These are phyloP conservation scores for Acipenser ruthenus DNA, from an alignment of 2,797 vertebrate genomes.

Conservation along the genomic window DNA sequence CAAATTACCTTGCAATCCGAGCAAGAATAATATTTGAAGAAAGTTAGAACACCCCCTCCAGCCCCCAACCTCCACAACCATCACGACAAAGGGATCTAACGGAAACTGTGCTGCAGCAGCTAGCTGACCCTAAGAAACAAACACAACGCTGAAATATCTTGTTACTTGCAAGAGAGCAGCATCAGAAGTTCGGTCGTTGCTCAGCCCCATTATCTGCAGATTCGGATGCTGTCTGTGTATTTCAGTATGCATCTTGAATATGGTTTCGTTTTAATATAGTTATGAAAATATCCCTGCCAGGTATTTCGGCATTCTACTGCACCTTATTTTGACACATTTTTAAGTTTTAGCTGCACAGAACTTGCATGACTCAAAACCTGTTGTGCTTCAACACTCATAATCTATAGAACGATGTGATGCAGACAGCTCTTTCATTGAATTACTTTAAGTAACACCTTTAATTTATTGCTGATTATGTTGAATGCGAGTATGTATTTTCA, in stretches of 20 bases:
- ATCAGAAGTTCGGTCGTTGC: slow-evolving; percentile 10
- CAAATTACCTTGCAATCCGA: slow-evolving; percentile 42
- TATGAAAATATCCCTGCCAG: too few relatives aligned
- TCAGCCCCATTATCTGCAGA: slow-evolving; percentile 11
- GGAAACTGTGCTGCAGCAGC: slow-evolving; percentile 19
- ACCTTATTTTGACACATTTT: too few relatives aligned
- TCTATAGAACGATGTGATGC: too few relatives aligned
- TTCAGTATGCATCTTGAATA: neutral
- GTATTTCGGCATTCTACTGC: too few relatives aligned
- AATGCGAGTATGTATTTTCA: too few relatives aligned
- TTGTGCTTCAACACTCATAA: too few relatives aligned
- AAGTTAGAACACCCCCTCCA: slow-evolving; percentile 41
- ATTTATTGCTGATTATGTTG: too few relatives aligned
- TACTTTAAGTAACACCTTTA: too few relatives aligned
- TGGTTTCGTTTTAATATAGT: too few relatives aligned
- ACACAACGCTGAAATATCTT: slow-evolving; percentile 15
- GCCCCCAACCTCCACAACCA: slow-evolving; percentile 15
- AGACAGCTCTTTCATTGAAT: too few relatives aligned
- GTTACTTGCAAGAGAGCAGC: slow-evolving; percentile 14
- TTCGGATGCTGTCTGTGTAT: slow-evolving; percentile 9
- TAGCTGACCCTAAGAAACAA: slow-evolving; percentile 20
- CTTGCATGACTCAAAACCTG: too few relatives aligned
- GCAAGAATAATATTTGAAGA: slow-evolving; percentile 31
- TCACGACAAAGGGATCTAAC: slow-evolving; percentile 21
- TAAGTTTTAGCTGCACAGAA: too few relatives aligned